Evolutionary conservation across 1,140 invertebrate genomes (phyloP).

Genomic region (Drosophila tsacasi): DNA sequence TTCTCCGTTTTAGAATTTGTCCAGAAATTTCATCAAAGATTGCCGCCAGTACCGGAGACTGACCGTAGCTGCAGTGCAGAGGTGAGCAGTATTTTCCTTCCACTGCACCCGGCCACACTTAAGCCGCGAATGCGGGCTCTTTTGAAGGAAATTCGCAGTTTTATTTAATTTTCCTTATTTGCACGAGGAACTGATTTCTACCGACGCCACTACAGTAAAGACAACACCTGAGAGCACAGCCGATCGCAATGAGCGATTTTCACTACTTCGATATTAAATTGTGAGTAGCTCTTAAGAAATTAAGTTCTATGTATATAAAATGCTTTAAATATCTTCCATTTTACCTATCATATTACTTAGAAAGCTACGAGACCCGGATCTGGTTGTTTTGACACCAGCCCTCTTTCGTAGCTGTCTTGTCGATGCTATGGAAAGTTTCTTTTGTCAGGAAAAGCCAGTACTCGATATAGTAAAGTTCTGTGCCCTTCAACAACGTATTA

Average conservation of each 20-base stretch:
- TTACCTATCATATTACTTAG: conserved; percentile 72
- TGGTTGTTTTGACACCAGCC: conserved; percentile 84
- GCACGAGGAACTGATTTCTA: not conserved
- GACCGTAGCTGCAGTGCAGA: not conserved
- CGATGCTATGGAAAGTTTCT: conserved; percentile 86
- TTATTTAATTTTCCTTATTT: not conserved
- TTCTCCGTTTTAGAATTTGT: conserved; percentile 21
- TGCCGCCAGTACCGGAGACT: conserved; percentile 4
- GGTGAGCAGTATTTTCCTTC: not conserved
- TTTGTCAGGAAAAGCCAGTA: conserved; percentile 86
- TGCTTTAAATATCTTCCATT: not conserved
- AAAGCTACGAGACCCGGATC: conserved; percentile 83
- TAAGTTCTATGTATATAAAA: no score
- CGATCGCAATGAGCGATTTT: conserved; percentile 42
- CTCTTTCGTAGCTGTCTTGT: conserved; percentile 87
- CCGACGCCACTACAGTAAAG: not conserved
- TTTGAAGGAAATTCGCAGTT: not conserved
- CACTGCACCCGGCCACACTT: not conserved
- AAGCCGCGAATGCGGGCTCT: not conserved
- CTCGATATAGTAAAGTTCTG: conserved; percentile 88
- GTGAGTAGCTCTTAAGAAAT: conserved; percentile 31
- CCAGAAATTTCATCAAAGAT: conserved; percentile 28
- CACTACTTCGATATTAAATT: conserved; percentile 64
- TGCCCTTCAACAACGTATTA: conserved; percentile 84
- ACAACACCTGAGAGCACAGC: not conserved